Evolutionary conservation across 2,113 vertebrate species (phyloP), one percentile per base, ranked within the genome.

Genomic region (Dendrocopos noguchii): DNA sequence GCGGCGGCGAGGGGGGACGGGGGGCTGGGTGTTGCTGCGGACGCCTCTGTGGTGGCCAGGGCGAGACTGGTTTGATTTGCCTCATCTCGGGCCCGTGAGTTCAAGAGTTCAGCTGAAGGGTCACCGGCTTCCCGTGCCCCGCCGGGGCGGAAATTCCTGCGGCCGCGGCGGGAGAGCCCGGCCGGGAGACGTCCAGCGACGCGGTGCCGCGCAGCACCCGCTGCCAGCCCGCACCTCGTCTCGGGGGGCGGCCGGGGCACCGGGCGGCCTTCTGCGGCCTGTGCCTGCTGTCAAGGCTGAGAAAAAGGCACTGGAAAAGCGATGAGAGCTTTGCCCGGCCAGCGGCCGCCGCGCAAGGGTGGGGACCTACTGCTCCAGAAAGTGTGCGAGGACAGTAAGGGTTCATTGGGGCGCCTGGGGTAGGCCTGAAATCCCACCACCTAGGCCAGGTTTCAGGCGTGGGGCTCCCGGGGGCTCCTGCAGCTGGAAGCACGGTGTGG

Each of bases 331-430:
- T 46, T 11, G 44, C 14, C 27, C 2, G 0, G 8, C 3, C 3
- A 25, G 7, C 7, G 16, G 33, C 27, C 34, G 0, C 13, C 18
- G 8, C 22, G 3, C 4, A 3, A 12, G 47, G 20, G 34, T 29
- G 2, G 11, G 22, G 22, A 6, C 3, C 1, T 15, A 0, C 14
- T 18, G 7, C 15, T 13, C 14, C 50, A 1, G 7, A 31, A 3
- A 22, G 68, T 0, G 22, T 39, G 52, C 7, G 50, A 8, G 50
- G 22, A 4, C 4, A 7, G 21, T 3, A 0, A 0, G 0, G 3
- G 17, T 16, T n/a, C 8, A 4, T 4, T 15, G 29, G 39, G 39
- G 39, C 1, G 1, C 2, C 60, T 7, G 61, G 9, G 7, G 17
- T 15, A 17, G 81, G 46, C 12, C 53, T 34, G 7, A 3, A 13